These are phyloP conservation scores for Eulemur coronatus DNA, from an alignment of 2,797 vertebrate species.

Conservation along the genomic window DNA sequence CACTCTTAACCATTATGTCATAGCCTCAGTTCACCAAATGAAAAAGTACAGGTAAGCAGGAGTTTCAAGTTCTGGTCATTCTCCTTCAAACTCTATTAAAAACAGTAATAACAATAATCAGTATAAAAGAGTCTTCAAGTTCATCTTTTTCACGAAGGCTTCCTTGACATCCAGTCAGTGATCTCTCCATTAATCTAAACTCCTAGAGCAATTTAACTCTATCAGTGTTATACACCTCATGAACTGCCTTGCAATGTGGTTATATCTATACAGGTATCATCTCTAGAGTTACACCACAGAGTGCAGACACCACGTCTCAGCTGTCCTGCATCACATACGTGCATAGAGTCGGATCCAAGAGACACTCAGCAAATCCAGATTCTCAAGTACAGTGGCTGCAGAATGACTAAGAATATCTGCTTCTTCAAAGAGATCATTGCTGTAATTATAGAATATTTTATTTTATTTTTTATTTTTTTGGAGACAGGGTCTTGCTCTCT, in stretches of 20 bases:
- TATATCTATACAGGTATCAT: background rate
- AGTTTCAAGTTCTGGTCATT: background rate
- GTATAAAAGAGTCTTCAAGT: background rate
- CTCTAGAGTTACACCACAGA: background rate
- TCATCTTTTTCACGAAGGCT: background rate
- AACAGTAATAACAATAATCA: background rate
- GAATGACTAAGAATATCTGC: background rate
- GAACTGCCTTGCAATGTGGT: background rate
- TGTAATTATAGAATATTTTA: background rate
- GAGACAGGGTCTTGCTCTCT: background rate
- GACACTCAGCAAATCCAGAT: background rate
- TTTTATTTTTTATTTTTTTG: background rate
- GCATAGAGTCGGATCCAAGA: background rate
- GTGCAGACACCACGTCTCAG: background rate
- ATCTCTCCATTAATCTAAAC: background rate
- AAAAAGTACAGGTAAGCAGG: background rate
- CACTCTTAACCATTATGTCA: background rate
- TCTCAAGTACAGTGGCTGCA: background rate
- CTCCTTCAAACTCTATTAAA: background rate
- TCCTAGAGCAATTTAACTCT: background rate
- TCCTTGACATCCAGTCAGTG: background rate
- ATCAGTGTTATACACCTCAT: too few species aligned
- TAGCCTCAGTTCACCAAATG: background rate
- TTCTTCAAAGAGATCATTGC: background rate
- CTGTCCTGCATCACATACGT: background rate